Percentiles rank a stretch among this genome's conserved stretches.
These are phyloP conservation scores for Hippocampus zosterae DNA, from an alignment of 2,113 vertebrate genomes.

Conservation along the genomic window DNA sequence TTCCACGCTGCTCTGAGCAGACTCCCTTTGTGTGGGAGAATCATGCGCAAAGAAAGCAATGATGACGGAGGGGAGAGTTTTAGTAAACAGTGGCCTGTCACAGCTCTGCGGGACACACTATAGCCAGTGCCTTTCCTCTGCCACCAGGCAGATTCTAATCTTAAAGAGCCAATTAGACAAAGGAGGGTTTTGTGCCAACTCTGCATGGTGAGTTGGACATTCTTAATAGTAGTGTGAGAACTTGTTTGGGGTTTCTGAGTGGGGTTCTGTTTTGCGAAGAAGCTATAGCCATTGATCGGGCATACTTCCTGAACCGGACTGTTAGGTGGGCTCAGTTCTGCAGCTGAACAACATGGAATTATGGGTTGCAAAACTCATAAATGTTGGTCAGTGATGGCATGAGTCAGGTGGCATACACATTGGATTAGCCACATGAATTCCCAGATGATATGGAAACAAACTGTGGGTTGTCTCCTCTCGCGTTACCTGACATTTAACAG, in stretches of 20 bases:
- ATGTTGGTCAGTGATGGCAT: constrained; percentile 8
- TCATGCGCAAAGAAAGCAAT: constrained; percentile 55
- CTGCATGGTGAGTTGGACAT: constrained; percentile 32
- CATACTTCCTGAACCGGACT: constrained; percentile 28
- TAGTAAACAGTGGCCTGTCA: constrained; percentile 64
- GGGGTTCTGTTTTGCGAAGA: constrained; percentile 38
- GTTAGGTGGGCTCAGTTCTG: constrained; percentile 31
- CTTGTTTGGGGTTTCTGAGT: constrained; percentile 31
- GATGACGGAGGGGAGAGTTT: constrained; percentile 45
- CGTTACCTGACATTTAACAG: constrained; percentile 19
- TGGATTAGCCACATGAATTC: not conserved
- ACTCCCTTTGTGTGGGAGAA: constrained; percentile 57
- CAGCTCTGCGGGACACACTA: constrained; percentile 51
- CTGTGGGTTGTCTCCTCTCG: constrained; percentile 3
- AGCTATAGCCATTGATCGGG: constrained; percentile 44
- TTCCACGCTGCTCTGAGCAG: constrained; percentile 36
- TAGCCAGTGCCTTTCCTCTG: constrained; percentile 23
- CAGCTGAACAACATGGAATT: constrained; percentile 15
- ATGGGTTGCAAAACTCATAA: not conserved
- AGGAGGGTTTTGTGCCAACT: constrained; percentile 50
- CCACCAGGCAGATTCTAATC: constrained; percentile 42
- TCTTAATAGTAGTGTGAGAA: constrained; percentile 57
- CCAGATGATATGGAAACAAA: constrained; percentile 13
- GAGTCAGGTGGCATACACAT: constrained; percentile 4
- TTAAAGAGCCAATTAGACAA: constrained; percentile 57